These are phyloP conservation scores for Chunga burmeisteri DNA, from an alignment of 2,113 vertebrate genomes.

Conservation along the genomic window DNA sequence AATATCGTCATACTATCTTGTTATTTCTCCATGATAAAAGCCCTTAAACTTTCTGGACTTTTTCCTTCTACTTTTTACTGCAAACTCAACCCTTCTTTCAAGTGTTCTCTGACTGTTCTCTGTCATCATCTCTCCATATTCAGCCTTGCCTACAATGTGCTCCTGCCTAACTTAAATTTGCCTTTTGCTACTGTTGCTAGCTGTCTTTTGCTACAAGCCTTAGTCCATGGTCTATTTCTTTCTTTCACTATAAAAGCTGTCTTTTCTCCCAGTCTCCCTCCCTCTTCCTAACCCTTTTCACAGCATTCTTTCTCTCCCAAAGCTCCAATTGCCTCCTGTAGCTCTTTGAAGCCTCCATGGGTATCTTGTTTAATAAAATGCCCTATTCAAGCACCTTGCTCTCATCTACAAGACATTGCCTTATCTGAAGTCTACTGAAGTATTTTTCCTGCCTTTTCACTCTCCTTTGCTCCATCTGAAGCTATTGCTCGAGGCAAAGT, in stretches of 20 bases:
- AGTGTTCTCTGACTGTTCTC: neutral
- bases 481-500: neutral
- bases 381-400: neutral
- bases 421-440: neutral
- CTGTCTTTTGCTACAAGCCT: neutral
- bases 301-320: neutral
- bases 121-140: neutral
- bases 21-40: neutral
- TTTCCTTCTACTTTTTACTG: neutral
- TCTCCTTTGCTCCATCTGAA: neutral
- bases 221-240: neutral
- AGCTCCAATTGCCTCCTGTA: neutral
- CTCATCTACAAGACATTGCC: neutral
- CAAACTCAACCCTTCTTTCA: neutral
- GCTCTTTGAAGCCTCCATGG: neutral
- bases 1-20: neutral
- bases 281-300: neutral
- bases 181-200: neutral
- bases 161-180: neutral
- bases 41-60: neutral
- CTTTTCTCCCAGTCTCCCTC: neutral
- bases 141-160: neutral
- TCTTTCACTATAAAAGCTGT: neutral
- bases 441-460: neutral
- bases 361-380: neutral